Base-by-base conservation (phyloP, 2,888 invertebrate species). In the Bruchidius siliquastri region DNA sequence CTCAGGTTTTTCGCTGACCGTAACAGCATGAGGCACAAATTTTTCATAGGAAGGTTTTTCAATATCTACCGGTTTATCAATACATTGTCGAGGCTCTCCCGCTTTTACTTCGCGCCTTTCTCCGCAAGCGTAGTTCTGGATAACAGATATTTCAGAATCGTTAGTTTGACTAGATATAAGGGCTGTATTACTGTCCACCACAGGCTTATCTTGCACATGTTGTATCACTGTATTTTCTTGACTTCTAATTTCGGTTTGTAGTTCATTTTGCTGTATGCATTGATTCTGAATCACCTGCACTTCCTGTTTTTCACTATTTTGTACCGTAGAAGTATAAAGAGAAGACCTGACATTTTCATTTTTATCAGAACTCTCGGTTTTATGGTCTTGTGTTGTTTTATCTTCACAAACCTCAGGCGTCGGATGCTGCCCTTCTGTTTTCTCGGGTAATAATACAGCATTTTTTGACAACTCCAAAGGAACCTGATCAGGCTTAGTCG, bases 71-170 rank as follows among this genome's bases (percentile, higher is more conserved):
- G 49, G 18, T 18, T 49, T 13, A n/a, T 71, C 71, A 67, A 71
- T 71, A 6, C 13, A 20, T 30, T 71, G 71, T 26, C 26, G 30
- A 67, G 73, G 72, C 70, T 70, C 72, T 21, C 70, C 71, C 22
- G 20, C n/a, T 66, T 49, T 49, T 49, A 8, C 49, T 13, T 49
- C 49, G 1, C 18, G 18, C 8, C 13, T 49, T 49, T 49, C 49
- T 13, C 49, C 18, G 49, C 8, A 8, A 13, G 26, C 22, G 22
- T 72, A 49, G 70, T 26, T 73, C n/a, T 73, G 73, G 30, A 72
- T 68, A 32, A 73, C 70, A 21, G 67, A 26, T 70, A 30, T 73
- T 30, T 72, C 75, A 3, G 71, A 67, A 20, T 67, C 20, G 18
- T 67, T 22, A n/a, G 18, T 71, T 67, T 21, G 21, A 10, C 68